Percentiles rank a stretch among this genome's conserved stretches.
Evolutionary conservation across 2,797 vertebrate genomes (phyloP).

Genomic region (Neosalanx taihuensis): DNA sequence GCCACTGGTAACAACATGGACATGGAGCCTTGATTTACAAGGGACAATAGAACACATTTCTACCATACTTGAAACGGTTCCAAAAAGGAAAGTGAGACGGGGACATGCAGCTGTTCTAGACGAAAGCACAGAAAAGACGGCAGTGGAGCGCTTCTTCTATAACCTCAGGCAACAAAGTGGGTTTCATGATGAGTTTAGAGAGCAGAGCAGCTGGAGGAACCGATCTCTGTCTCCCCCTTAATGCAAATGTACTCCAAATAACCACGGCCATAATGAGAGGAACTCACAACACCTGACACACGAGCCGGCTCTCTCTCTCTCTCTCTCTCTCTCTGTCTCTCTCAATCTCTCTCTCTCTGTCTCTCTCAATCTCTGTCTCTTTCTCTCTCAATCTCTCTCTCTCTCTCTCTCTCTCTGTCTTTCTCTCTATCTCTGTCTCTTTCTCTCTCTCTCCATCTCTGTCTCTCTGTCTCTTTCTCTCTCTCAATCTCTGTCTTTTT

Average conservation of each 20-base stretch:
- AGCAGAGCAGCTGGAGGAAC: slow-evolving; percentile 24
- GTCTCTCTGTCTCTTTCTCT: too few species aligned
- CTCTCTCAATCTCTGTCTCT: too few species aligned
- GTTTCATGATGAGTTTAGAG: slow-evolving; percentile 38
- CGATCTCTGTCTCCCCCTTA: slow-evolving; percentile 6
- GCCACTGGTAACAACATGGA: not conserved
- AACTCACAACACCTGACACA: slow-evolving; percentile 38
- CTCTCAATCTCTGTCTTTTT: too few species aligned
- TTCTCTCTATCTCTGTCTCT: too few species aligned
- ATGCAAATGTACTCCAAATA: slow-evolving; percentile 44
- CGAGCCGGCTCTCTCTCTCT: not conserved
- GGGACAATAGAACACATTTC: slow-evolving; percentile 7
- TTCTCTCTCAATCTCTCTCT: too few species aligned
- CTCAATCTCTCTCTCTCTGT: too few species aligned
- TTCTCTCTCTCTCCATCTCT: too few species aligned
- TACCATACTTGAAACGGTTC: not conserved
- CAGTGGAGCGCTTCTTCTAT: slow-evolving; percentile 30
- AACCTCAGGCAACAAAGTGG: slow-evolving; percentile 45
- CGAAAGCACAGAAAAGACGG: slow-evolving; percentile 37
- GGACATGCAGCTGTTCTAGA: slow-evolving; percentile 25
- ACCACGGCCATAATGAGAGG: slow-evolving; percentile 16
- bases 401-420: too few species aligned
- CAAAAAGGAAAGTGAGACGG: slow-evolving; percentile 9
- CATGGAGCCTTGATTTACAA: slow-evolving; percentile 23
- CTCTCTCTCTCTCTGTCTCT: not conserved